Percentiles rank a stretch among this genome's conserved stretches.
Evolutionary conservation across 2,113 vertebrate genomes (phyloP).

Genomic region (Corvus cornix): DNA sequence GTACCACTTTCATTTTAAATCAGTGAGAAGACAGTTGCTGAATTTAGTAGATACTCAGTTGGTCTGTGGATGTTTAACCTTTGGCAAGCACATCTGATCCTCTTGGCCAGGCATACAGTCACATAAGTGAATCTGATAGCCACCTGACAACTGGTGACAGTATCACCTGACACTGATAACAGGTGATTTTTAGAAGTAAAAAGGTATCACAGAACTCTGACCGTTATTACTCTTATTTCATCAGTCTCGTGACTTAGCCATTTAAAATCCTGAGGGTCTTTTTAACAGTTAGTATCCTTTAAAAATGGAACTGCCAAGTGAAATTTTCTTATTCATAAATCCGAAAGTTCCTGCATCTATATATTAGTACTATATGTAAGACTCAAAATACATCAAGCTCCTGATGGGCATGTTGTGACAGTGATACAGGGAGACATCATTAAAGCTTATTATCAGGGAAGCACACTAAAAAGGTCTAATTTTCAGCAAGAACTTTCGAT

Average conservation of each 20-base stretch:
- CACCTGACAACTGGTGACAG: background rate
- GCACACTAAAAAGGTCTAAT: background rate
- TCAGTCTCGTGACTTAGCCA: background rate
- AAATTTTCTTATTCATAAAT: slow-evolving; percentile 33
- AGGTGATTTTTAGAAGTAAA: background rate
- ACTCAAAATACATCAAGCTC: background rate
- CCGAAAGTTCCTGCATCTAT: background rate
- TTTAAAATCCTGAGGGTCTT: slow-evolving; percentile 27
- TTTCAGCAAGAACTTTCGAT: background rate
- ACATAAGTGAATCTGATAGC: background rate
- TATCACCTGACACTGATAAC: background rate
- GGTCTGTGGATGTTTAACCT: background rate
- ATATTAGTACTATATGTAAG: background rate
- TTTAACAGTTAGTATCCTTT: background rate
- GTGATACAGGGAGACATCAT: background rate
- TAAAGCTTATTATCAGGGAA: slow-evolving; percentile 10
- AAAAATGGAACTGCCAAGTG: slow-evolving; percentile 29
- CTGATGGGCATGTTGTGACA: slow-evolving; percentile 10
- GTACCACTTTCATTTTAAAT: background rate
- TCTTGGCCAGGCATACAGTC: background rate
- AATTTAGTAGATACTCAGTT: background rate
- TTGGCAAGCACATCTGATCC: background rate
- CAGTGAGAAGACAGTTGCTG: background rate
- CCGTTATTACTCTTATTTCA: background rate
- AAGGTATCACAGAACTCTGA: background rate